Percentiles rank a stretch among this genome's conserved stretches.
Evolutionary conservation across 2,888 invertebrate species (phyloP).

Genomic region (Ectemnius lituratus): DNA sequence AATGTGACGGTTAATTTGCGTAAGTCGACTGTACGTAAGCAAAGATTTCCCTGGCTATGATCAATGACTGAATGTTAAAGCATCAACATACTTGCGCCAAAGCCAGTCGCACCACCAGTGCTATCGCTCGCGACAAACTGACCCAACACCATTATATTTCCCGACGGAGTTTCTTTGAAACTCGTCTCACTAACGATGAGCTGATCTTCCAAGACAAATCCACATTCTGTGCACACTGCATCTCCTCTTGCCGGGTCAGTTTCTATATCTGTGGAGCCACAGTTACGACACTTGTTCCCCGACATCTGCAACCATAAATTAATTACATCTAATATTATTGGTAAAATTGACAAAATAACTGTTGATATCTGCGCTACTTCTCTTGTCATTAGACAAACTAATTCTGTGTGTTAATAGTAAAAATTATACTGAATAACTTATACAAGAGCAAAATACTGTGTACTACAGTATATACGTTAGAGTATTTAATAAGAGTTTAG

Average conservation of each 20-base stretch:
- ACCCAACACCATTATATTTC: slow-evolving; percentile 92
- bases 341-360: too few species aligned
- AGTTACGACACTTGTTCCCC: slow-evolving; percentile 91
- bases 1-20: too few species aligned
- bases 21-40: too few species aligned
- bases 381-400: too few species aligned
- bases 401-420: too few species aligned
- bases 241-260: slow-evolving; percentile 96
- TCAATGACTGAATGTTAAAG: background rate
- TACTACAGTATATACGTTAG: too few species aligned
- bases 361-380: too few species aligned
- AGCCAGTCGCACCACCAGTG: slow-evolving; percentile 89
- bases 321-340: too few species aligned
- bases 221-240: slow-evolving; percentile 97
- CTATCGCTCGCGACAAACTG: slow-evolving; percentile 96
- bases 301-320: slow-evolving; percentile 74
- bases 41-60: too few species aligned
- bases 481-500: too few species aligned
- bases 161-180: slow-evolving; percentile 95
- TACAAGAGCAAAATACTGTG: too few species aligned
- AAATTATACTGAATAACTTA: too few species aligned
- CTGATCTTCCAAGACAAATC: slow-evolving; percentile 96
- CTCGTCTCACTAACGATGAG: slow-evolving; percentile 98
- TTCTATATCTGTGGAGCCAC: slow-evolving; percentile 94
- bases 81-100: slow-evolving; percentile 83